Base-by-base conservation (phyloP, 2,113 vertebrate species). In the Erpornis zantholeuca region DNA sequence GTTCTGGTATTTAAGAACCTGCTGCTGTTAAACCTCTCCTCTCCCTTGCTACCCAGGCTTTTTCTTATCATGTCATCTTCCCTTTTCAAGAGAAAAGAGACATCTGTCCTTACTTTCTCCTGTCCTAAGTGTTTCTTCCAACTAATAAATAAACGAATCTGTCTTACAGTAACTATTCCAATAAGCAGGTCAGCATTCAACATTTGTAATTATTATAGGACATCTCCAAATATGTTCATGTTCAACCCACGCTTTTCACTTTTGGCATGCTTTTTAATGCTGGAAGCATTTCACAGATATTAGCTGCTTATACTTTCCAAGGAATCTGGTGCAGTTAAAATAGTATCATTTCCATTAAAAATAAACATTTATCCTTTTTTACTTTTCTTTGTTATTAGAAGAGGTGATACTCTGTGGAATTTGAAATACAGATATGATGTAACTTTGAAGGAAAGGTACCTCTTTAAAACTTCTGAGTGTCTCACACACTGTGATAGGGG, bases 261-360 rank as follows among this genome's bases (percentile, higher is more conserved):
- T 94, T 70, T 96, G 95, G 91, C 93, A 68, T 57, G n/a, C 23
- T 64, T 77, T 72, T 85, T 52, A 61, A 69, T 35, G 78, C 31
- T 97, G 95, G 93, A 97, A 94, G 6, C 59, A 31, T 95, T 95
- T 96, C 86, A 95, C 70, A 96, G 72, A 85, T 96, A 85, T 82
- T 86, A 85, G 45, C 42, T 13, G 7, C 42, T 89, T 95, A 38
- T 65, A 72, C 91, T 96, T 97, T 97, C 91, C 91, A 95, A 96
- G 90, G 84, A 95, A 90, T 91, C 75, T 88, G 50, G 23, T 88
- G 42, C 33, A 63, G 91, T 90, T 91, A 91, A 91, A 96, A 63
- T 40, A 90, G 27, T 77, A 61, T 31, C 2, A 0, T 87, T 96
- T 95, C 73, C 71, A 88, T 66, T 91, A 27, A 83, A 94, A 86